Base-by-base conservation (phyloP, 1,140 invertebrate genomes). In the Ectropis grisescens region DNA sequence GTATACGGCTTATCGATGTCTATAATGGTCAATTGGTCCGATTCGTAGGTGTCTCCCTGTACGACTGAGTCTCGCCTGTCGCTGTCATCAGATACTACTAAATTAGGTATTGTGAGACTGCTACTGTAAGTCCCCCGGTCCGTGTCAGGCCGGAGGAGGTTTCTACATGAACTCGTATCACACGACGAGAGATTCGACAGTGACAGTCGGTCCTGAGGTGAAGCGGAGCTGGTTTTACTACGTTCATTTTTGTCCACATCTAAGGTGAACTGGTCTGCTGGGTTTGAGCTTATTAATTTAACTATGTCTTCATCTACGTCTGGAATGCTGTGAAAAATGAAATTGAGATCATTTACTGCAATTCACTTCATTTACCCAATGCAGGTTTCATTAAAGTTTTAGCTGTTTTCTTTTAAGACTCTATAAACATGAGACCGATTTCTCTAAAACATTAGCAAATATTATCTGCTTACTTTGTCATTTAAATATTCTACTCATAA, bases 11-110 rank as follows among this genome's bases (percentile, higher is more conserved):
- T 74, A 41, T 87, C 85, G 41, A 83, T 85, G 58, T 87, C 85
- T 75, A 87, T 86, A 62, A 87, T 86, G 69, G 85, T 87, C 70
- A 87, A 82, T 79, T 82, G 79, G 62, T 83, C 82, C 58, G 82
- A 83, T 78, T 82, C 80, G 64, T 83, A 83, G 55, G 78, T 79
- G 56, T 80, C 68, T 65, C 79, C 74, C 66, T 78, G 74, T 74
- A 76, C 45, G 58, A 69, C 65, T 44, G 66, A 68, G 41, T 70
- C 55, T 58, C 46, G 59, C 57, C 68, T 76, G 60, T 71, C 69
- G 51, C 72, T 80, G 64, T 72, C 62, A 35, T 82, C 74, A 25
- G 82, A 83, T 26, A 83, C 58, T 14, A 83, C 62, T 56, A 83
- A 44, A 52, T 82, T 82, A 37, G 82, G 82, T 70, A 83, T 81